Base-by-base conservation (phyloP, 1,140 invertebrate species). In the Drosophila prosaltans region DNA sequence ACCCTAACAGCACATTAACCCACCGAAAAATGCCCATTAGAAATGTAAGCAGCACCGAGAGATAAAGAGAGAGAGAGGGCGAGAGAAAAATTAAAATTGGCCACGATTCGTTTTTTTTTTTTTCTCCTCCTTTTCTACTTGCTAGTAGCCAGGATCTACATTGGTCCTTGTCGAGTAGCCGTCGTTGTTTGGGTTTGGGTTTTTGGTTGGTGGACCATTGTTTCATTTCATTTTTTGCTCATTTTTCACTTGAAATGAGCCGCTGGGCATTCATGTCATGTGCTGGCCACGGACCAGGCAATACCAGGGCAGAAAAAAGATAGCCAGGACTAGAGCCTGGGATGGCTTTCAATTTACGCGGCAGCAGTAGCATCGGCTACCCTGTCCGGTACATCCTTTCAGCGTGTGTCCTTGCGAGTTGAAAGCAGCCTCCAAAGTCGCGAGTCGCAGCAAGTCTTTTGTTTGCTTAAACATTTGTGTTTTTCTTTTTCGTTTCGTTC, bases 231-330 rank as follows among this genome's bases (percentile, higher is more conserved):
- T 73, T 91, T 85, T 89, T 81, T 89, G 72, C 85, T 81, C 80
- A 91, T 91, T 91, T 91, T 91, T 91, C 83, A 91, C 83, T 85
- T 81, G 74, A 91, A 91, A 89, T 89, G 81, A 89, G 84, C 84
- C 85, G 81, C 72, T 68, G 78, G 83, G 83, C 77, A 89, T 83
- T 89, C 83, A 80, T 76, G 66, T 78, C 83, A 88, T 86, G 83
- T 88, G 69, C 76, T 51, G 45, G 45, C 45, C 45, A 51, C n/a
- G 45, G 45, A 26, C 73, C 41, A 26, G 43, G 51, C 36, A 43
- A 60, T 32, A 45, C n/a, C 7, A 39, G 10, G 28, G 21, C 48
- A 24, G 65, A 9, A 40, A 16, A 51, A 21, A 59, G 61, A 51
- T 26, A 51, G 45, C 45, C 32, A 63, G 41, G n/a, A 72, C 66